A percentile compares a stretch with the other conserved stretches of the same genome.
Conservation (phyloP, 2,113 vertebrate species). For the Rhea pennata region DNA sequence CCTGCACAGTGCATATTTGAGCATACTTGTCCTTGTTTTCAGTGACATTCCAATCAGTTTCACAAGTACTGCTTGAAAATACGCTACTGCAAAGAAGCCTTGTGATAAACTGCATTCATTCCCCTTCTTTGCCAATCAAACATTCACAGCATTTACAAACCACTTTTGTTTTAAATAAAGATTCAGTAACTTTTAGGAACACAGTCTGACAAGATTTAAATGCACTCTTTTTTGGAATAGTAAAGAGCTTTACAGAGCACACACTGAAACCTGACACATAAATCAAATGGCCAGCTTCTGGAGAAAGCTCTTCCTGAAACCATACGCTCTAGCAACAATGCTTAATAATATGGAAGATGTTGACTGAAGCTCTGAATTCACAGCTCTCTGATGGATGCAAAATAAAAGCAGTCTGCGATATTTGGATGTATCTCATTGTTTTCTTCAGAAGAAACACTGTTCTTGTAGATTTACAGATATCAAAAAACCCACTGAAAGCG, state of each 20-base stretch:
- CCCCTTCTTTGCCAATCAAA: too few species aligned
- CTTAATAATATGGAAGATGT: background rate
- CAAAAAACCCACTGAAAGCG: background rate
- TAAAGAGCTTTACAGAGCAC: background rate
- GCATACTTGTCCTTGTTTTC: background rate
- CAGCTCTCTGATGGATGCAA: background rate
- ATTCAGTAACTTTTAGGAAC: background rate
- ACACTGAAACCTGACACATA: too few species aligned
- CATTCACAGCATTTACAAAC: background rate
- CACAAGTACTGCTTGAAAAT: background rate
- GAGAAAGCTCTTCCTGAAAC: background rate
- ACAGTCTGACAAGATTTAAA: background rate
- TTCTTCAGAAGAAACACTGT: background rate
- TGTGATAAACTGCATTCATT: too few species aligned
- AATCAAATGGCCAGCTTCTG: background rate
- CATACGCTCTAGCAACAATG: background rate
- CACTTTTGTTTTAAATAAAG: background rate
- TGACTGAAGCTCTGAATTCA: background rate
- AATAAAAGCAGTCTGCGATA: background rate
- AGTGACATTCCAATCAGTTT: background rate
- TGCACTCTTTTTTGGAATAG: background rate
- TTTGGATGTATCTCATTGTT: background rate
- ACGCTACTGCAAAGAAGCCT: accelerated
- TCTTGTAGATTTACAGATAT: background rate
- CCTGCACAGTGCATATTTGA: background rate